Evolutionary conservation across 2,888 invertebrate genomes (phyloP), one percentile per base, ranked within the genome.

Genomic region (Drosophila mercatorum): DNA sequence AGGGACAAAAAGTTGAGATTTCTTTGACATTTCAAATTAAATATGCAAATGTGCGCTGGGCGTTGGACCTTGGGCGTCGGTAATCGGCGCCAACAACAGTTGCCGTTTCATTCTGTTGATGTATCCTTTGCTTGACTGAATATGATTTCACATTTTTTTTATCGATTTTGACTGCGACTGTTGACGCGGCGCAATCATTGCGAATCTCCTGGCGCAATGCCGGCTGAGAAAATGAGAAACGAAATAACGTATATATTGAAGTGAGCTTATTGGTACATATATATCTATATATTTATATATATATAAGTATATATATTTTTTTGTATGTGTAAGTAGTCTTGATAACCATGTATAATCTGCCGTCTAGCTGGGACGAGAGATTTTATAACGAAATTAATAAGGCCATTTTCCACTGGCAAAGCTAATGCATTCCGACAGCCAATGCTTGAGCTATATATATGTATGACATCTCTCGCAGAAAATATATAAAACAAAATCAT

Each of bases 1-100:
- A 31, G 41, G 58, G 56, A 47, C 47, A 38, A 46, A 60, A 67
- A 61, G 36, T 55, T 66, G 44, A 26, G 53, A 62, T 63, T 71
- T 71, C 63, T 72, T 61, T 59, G 68, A 61, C 68, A 69, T 61
- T 31, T 62, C 56, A 63, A 77, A 77, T 80, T 80, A 80, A 80
- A 73, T 80, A 80, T 82, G 80, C 68, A 82, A 80, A 80, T 82
- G 46, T 40, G 59, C 40, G 38, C 49, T 22, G 44, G 36, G 47
- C 36, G 31, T 17, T 22, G 17, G 17, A 31, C 62, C 17, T 51
- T 55, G 36, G 43, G 53, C 47, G 41, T 17, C 49, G 56, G 46
- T 58, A 62, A 61, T 63, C 56, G 76, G 65, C 63, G 52, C 47
- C 68, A 71, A 43, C 62, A 72, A 62, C 70, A 70, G 63, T 79